Conservation (phyloP, 2,888 invertebrate genomes). For the Urechis unicinctus region DNA sequence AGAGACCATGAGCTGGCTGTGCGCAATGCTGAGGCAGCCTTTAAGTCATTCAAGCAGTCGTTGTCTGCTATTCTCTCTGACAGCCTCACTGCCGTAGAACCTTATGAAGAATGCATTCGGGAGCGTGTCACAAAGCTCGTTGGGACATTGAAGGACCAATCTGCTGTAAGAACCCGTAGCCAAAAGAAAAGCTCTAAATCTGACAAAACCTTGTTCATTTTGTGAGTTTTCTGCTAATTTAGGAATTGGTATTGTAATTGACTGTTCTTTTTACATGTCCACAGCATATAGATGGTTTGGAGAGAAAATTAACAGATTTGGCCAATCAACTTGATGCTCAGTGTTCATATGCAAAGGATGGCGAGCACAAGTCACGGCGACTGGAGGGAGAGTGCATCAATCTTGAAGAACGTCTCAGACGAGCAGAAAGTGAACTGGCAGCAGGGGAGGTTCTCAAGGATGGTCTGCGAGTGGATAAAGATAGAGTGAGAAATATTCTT, state of each 20-base stretch:
- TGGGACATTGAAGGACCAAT: conserved; percentile 28
- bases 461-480: conserved; percentile 68
- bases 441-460: conserved; percentile 68
- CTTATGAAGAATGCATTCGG: conserved; percentile 38
- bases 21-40: conserved; percentile 21
- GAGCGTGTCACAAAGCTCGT: conserved; percentile 29
- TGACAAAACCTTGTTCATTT: not conserved
- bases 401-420: conserved; percentile 69
- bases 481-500: conserved; percentile 56
- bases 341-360: conserved; percentile 63
- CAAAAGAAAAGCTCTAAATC: no score
- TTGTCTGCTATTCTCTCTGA: conserved; percentile 36
- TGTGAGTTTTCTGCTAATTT: not conserved
- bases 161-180: conserved; percentile 38
- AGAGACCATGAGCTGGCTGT: conserved; percentile 25
- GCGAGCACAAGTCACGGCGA: conserved; percentile 60
- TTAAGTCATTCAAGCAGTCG: conserved; percentile 36
- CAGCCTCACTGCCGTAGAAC: conserved; percentile 22
- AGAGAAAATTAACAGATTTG: conserved; percentile 66
- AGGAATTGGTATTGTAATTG: not conserved
- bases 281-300: conserved; percentile 50
- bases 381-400: conserved; percentile 72
- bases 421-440: conserved; percentile 72
- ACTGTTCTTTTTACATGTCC: not conserved
- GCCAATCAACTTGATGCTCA: conserved; percentile 67